These are phyloP conservation scores for Euura lappo DNA, from an alignment of 1,140 invertebrate genomes.

Conservation along the genomic window DNA sequence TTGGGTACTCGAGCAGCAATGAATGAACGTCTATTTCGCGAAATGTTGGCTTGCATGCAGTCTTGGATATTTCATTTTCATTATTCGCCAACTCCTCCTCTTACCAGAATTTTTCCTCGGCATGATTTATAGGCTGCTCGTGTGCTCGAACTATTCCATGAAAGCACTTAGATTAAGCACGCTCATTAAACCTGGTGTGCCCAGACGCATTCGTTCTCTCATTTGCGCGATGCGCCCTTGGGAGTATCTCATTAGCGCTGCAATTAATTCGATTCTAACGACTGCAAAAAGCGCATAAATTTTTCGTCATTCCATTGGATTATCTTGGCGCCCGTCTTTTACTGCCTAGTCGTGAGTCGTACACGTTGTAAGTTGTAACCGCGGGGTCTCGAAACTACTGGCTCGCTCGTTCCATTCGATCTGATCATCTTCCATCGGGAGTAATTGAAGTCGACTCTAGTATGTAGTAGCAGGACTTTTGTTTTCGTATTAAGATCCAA, in stretches of 20 bases:
- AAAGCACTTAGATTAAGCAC: slow-evolving; percentile 29
- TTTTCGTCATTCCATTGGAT: not conserved
- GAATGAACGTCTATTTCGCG: no score
- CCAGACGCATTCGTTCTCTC: slow-evolving; percentile 27
- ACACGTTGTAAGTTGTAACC: not conserved
- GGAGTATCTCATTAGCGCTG: slow-evolving; percentile 37
- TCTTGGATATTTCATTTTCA: not conserved
- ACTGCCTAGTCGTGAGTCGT: not conserved
- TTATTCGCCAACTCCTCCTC: not conserved
- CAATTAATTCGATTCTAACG: slow-evolving; percentile 40
- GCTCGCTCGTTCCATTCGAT: not conserved
- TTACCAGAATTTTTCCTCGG: not conserved
- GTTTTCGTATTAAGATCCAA: not conserved
- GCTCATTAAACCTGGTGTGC: slow-evolving; percentile 31
- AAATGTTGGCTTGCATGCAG: no score
- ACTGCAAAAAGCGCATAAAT: slow-evolving; percentile 4
- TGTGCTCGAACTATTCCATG: slow-evolving; percentile 21
- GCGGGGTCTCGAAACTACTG: not conserved
- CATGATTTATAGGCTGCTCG: slow-evolving; percentile 6
- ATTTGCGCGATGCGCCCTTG: slow-evolving; percentile 28
- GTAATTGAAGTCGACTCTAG: not conserved
- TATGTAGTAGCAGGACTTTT: not conserved
- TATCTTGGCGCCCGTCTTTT: slow-evolving; percentile 3
- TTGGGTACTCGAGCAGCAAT: no score
- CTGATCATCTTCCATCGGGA: not conserved